Evolutionary conservation across 92 coral and sea anemone species (phyloP), one percentile per base, ranked within the genome.

Genomic region (Actinostola sp.): DNA sequence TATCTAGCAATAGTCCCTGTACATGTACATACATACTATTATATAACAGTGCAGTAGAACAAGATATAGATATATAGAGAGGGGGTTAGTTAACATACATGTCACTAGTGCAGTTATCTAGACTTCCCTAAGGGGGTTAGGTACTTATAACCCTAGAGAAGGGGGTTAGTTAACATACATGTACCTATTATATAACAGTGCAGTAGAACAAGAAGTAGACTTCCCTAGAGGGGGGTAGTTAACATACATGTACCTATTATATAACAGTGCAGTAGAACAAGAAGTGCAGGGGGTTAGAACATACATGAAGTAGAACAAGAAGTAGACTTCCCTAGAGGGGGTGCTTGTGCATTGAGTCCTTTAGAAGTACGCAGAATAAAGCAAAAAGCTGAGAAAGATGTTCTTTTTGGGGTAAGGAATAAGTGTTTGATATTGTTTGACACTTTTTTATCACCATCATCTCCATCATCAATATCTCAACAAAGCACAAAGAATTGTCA

Each of bases 271-370:
- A 14, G 19, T 3, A 13, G 13, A 4, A 13, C 8, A 8, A 4
- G 54, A 13, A 4, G 20, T 73, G 24, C 50, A 41, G 48, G 25
- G 65, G 59, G 19, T 63, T 69, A 55, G 70, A n/a, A n/a, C n/a
- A n/a, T n/a, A n/a, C n/a, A n/a, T 19, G 32, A 34, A 55, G 63
- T 13, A 4, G 38, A 57, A 41, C 84, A 82, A 25, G 90, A 89
- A 38, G 93, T 78, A 44, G 97, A 91, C 77, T 94, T 94, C 66
- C 98, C 97, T 11, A 71, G 98, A 70, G 98, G 98, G 57, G 98
- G 98, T 27, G 83, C 94, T 35, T 80, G 82, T 50, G 74, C 89
- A 3, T 57, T 94, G 41, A 94, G 88, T 50, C 98, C 98, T 0
- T 86, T 94, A 19, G 98, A 94, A 81, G 92, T 94, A 27, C 82